phyloP scores from a whole-genome alignment of 2,113 vertebrate genomes.

The Brachyhypopomus gauderio region DNA sequence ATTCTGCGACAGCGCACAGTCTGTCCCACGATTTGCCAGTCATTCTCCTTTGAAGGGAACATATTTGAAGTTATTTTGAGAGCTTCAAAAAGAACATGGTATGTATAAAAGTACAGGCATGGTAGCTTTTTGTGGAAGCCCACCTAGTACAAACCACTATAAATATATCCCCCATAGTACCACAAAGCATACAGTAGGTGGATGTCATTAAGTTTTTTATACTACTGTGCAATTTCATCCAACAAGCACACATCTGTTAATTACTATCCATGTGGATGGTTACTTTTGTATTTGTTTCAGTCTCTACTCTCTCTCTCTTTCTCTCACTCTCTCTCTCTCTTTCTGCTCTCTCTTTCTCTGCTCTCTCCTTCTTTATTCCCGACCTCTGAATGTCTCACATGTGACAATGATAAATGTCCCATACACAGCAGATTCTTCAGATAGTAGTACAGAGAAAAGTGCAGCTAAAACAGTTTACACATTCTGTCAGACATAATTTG shows the following conservation, averaged over 20 bases:
- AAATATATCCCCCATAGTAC: background rate
- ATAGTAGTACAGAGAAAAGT: background rate
- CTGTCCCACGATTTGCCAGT: background rate
- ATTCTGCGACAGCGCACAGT: constrained; percentile 30
- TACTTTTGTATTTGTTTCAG: background rate
- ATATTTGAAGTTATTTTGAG: constrained; percentile 29
- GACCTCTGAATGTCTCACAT: constrained; percentile 15
- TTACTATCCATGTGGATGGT: background rate
- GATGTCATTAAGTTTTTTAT: background rate
- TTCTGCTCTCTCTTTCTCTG: constrained; percentile 9
- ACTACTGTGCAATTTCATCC: background rate
- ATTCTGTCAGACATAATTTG: constrained; percentile 8
- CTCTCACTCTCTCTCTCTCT: background rate
- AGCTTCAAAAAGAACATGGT: constrained; percentile 15
- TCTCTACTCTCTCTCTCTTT: background rate
- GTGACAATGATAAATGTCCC: constrained; percentile 11
- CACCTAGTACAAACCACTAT: background rate
- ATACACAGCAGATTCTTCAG: background rate
- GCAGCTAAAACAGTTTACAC: background rate
- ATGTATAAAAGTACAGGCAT: constrained; percentile 11
- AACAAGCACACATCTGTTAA: background rate
- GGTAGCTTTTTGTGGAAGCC: background rate
- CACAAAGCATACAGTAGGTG: constrained; percentile 3
- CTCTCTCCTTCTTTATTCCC: constrained; percentile 4
- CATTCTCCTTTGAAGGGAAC: background rate